Evolutionary conservation across 2,113 vertebrate genomes (phyloP), one percentile per base, ranked within the genome.

Genomic region (Ornithorhynchus anatinus): DNA sequence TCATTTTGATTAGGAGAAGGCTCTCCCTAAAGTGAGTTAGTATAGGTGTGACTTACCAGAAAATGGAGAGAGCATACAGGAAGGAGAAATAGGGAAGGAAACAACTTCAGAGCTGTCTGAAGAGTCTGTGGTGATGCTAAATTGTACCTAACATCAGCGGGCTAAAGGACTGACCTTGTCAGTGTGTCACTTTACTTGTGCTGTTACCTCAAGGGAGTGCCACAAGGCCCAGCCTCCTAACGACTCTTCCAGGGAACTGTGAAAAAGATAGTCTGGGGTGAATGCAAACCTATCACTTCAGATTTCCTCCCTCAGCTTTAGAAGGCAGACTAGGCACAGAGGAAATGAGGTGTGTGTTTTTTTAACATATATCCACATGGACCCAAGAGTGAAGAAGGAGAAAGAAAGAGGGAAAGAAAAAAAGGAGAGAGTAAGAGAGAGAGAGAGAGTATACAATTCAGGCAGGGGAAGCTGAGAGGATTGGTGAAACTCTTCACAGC

Each of bases 301-400:
- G 19, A 69, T 42, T 74, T 43, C 45, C 17, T 63, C 22, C 60
- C 61, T 69, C 10, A 25, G 40, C 45, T 59, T 64, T 62, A 32
- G 38, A 79, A 54, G 59, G 39, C 6, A n/a, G 20, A 29, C 27
- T 15, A 32, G 69, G 40, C 5, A 36, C 8, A 14, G 5, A 53
- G 29, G 14, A n/a, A n/a, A 53, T 65, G 22, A 8, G 52, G 7
- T 19, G 20, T 1, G 56, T 7, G 14, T 63, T 61, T 5, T 31
- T 45, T 62, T 66, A 32, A 64, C 20, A 3, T 9, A 59, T 58
- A 79, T 69, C 22, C 10, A 60, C 19, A 31, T 10, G 45, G 63
- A 75, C 37, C 63, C 53, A 32, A 15, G 52, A 69, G n/a, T 56
- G 37, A 31, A 85, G 62, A 52, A 79, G 65, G 62, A 44, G 35